Evolutionary conservation across 1,140 invertebrate genomes (phyloP).

Genomic region (Linepithema humile): DNA sequence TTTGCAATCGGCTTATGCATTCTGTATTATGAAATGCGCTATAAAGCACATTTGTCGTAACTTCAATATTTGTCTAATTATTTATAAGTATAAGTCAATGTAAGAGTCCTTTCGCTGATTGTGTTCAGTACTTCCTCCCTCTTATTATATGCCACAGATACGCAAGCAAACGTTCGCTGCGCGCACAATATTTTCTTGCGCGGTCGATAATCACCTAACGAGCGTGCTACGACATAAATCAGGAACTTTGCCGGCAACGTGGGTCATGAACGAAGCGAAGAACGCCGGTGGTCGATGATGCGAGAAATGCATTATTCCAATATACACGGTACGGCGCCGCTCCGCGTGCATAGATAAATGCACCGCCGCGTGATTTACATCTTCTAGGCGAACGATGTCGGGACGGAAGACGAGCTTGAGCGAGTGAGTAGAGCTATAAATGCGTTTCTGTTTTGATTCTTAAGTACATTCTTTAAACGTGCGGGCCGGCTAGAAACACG

Average conservation of each 20-base stretch:
- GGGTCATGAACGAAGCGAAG: conserved; percentile 53
- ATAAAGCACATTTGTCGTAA: background rate
- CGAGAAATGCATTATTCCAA: conserved; percentile 57
- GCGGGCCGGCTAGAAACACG: background rate
- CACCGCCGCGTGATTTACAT: conserved; percentile 32
- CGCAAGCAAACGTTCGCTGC: background rate
- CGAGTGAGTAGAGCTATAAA: conserved; percentile 36
- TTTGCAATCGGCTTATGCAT: background rate
- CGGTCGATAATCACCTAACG: conserved; percentile 39
- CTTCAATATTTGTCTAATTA: background rate
- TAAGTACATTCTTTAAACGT: conserved; percentile 44
- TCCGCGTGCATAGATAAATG: conserved; percentile 42
- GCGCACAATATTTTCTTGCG: background rate
- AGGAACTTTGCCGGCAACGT: conserved; percentile 57
- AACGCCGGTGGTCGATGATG: conserved; percentile 54
- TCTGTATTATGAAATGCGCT: background rate
- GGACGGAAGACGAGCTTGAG: conserved; percentile 15
- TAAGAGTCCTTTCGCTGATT: background rate
- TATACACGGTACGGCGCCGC: background rate
- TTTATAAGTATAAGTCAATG: background rate
- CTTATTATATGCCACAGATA: background rate
- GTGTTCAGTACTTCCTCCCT: background rate
- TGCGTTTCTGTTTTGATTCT: conserved; percentile 55
- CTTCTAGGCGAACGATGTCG: conserved; percentile 15
- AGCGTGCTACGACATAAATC: conserved; percentile 54